A percentile compares a stretch with the other conserved stretches of the same genome.
These are phyloP conservation scores for Sinhomidia bicolor DNA, from an alignment of 2,888 invertebrate genomes.

Conservation along the genomic window DNA sequence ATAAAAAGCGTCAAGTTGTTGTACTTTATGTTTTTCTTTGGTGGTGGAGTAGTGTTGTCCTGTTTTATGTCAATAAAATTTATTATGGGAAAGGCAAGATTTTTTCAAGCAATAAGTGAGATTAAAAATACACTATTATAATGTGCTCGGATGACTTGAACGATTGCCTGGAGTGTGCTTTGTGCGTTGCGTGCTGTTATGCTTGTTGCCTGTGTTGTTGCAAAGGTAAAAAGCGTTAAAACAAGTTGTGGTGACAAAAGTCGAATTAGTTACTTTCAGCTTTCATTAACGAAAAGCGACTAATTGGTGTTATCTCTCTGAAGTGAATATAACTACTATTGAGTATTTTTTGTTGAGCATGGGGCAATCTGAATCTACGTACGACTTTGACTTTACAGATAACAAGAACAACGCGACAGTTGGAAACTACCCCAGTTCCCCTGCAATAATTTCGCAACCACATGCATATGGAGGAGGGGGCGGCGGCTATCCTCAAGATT, in stretches of 20 bases:
- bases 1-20: not conserved
- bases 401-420: conserved; percentile 56
- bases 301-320: conserved; percentile 15
- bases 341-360: too few relatives aligned
- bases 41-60: too few relatives aligned
- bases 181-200: conserved; percentile 60
- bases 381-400: conserved; percentile 62
- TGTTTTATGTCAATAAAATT: not conserved
- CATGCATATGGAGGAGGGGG: conserved; percentile 44
- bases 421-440: conserved; percentile 36
- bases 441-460: conserved; percentile 61
- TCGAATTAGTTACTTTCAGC: not conserved
- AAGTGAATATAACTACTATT: too few relatives aligned
- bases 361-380: conserved; percentile 57
- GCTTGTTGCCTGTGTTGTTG: conserved; percentile 64
- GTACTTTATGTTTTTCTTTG: too few relatives aligned
- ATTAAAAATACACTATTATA: not conserved
- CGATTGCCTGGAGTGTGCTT: conserved; percentile 60
- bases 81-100: not conserved
- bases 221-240: conserved; percentile 49
- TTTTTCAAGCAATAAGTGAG: not conserved
- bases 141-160: conserved; percentile 65
- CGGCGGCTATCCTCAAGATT: not conserved
- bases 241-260: not conserved
- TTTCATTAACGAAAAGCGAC: not conserved